These are phyloP conservation scores for Salmo trutta DNA, from an alignment of 2,797 vertebrate genomes.

Conservation along the genomic window DNA sequence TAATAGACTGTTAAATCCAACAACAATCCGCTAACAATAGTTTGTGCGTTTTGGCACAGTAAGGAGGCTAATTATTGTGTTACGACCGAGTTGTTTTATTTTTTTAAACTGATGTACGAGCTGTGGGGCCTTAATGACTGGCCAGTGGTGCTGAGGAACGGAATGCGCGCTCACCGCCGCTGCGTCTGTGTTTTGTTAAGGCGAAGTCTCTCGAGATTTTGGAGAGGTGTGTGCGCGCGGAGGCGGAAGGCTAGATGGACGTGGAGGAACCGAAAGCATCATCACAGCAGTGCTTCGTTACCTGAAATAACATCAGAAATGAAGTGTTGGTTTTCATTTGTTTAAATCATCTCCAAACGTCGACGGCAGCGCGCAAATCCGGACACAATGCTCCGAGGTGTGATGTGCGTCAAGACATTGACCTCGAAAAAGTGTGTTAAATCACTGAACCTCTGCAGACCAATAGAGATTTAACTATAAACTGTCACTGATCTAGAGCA, in stretches of 20 bases:
- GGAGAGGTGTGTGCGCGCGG: constrained; percentile 40
- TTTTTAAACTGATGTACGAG: constrained; percentile 65
- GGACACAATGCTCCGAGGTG: constrained; percentile 67
- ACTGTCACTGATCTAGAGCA: background rate
- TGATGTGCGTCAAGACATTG: constrained; percentile 63
- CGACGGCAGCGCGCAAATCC: constrained; percentile 42
- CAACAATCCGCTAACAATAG: constrained; percentile 53
- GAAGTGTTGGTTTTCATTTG: constrained; percentile 76
- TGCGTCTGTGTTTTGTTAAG: constrained; percentile 74
- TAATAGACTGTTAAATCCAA: constrained; percentile 68
- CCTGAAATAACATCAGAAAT: constrained; percentile 74
- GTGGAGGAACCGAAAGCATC: constrained; percentile 46
- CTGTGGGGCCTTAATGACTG: constrained; percentile 52
- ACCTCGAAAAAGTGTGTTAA: constrained; percentile 36
- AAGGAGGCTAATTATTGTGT: constrained; percentile 47
- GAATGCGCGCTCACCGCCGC: constrained; percentile 33
- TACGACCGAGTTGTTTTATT: constrained; percentile 41
- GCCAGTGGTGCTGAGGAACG: constrained; percentile 39
- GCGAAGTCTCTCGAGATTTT: constrained; percentile 56
- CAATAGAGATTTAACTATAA: constrained; percentile 47
- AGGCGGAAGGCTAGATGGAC: constrained; percentile 38
- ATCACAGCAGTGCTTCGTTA: constrained; percentile 72
- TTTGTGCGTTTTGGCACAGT: constrained; percentile 51
- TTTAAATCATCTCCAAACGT: constrained; percentile 77
- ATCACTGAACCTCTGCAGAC: constrained; percentile 33